Conservation (phyloP, 1,140 invertebrate genomes). For the Trichomalopsis sarcophagae region DNA sequence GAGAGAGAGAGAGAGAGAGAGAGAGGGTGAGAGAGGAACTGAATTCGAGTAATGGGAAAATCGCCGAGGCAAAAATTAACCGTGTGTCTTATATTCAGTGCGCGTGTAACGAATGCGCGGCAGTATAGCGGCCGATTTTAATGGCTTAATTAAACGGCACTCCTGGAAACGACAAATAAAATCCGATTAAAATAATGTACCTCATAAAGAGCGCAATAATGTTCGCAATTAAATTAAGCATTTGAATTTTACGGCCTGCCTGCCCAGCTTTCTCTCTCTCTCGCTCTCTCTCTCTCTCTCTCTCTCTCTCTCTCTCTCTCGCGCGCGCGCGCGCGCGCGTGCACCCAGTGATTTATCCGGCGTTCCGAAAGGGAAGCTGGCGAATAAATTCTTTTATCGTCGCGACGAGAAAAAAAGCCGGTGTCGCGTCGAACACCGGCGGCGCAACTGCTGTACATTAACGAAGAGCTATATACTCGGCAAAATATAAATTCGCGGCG, state of each 20-base stretch:
- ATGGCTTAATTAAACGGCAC: slow-evolving; percentile 36
- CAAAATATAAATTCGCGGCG: no score
- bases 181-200: slow-evolving; percentile 38
- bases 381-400: slow-evolving; percentile 15
- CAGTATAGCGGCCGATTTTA: slow-evolving; percentile 7
- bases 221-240: slow-evolving; percentile 48
- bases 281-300: neutral
- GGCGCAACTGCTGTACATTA: no score
- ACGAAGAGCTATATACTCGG: no score
- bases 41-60: neutral
- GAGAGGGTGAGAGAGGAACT: neutral
- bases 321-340: no score
- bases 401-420: neutral
- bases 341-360: neutral
- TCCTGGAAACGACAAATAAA: slow-evolving; percentile 32
- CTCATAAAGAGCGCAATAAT: slow-evolving; percentile 27
- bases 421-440: no score
- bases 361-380: neutral
- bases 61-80: slow-evolving; percentile 8
- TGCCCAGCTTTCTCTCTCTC: no score
- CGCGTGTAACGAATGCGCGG: neutral
- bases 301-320: neutral
- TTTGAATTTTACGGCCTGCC: slow-evolving; percentile 33
- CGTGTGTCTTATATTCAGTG: neutral
- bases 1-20: no score